phyloP scores from a whole-genome alignment of 2,797 vertebrate species.

The Acropternis orthonyx region DNA sequence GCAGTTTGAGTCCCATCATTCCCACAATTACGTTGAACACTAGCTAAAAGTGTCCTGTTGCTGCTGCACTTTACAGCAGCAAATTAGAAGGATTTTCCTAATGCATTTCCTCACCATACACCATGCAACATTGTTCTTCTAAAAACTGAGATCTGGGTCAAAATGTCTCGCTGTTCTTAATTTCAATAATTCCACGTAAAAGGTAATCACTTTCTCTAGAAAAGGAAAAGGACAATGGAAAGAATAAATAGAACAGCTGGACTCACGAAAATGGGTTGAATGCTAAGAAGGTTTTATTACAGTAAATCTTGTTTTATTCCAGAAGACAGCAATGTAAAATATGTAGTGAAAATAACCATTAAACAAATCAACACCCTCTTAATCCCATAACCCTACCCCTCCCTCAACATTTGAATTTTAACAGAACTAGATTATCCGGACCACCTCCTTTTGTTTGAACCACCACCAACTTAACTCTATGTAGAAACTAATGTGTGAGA shows the following conservation, averaged over 20 bases:
- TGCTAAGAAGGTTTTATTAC: neutral
- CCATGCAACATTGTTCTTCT: conserved; percentile 7
- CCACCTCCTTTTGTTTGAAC: neutral
- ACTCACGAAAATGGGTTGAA: neutral
- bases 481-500: neutral
- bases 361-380: conserved; percentile 35
- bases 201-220: neutral
- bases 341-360: neutral
- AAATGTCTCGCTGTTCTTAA: conserved; percentile 31
- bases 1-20: conserved; percentile 70
- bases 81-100: conserved; percentile 61
- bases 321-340: neutral
- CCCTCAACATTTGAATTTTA: neutral
- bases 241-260: conserved; percentile 24
- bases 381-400: neutral
- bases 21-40: conserved; percentile 67
- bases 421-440: neutral
- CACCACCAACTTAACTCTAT: neutral
- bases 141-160: conserved; percentile 27
- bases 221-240: conserved; percentile 12
- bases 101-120: conserved; percentile 27
- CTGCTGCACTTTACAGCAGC: conserved; percentile 40
- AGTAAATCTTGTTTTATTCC: conserved; percentile 9
- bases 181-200: conserved; percentile 45
- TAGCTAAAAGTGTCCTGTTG: conserved; percentile 65